Evolutionary conservation across 2,113 vertebrate genomes (phyloP), one percentile per base, ranked within the genome.

Genomic region (Pelobates fuscus): DNA sequence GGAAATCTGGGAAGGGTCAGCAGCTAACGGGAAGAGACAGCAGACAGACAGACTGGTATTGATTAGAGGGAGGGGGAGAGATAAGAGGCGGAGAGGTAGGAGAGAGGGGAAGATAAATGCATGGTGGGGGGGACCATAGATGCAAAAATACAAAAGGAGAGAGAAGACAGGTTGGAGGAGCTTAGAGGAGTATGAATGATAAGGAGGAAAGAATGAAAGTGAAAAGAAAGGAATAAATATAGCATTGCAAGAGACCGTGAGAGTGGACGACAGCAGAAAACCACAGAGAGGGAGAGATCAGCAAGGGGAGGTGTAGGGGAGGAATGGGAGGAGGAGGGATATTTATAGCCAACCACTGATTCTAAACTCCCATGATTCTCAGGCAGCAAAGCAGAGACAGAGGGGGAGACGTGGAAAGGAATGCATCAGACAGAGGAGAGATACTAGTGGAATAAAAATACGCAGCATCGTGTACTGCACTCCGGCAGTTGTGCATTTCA

Each of bases 1-100:
- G 72, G 72, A 75, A 75, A 67, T 75, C 72, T 75, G 63, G 72
- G 54, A 75, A 75, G 72, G 72, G 72, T 75, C 72, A 66, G 71
- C 32, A 30, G 63, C 72, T 75, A 75, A 67, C 72, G 72, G 72
- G 72, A 75, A 75, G 54, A 75, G 24, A 75, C 25, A 59, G 72
- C 54, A 75, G 72, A 75, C 72, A 75, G 72, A 75, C 63, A 67
- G 72, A 49, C 72, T 75, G 72, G 72, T 75, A 75, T 75, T 60
- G 72, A 75, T 75, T 66, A 30, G n/a, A 67, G 32, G 52, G 63
- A 67, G 72, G 43, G 54, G 3, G 20, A 25, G 71, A 58, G 62
- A n/a, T 63, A 44, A 30, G 15, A n/a, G 71, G 54, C 61, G 62
- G 30, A 44, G 71, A 59, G 49, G 54, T 46, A 23, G 15, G 18